Percentiles rank a stretch among this genome's conserved stretches.
phyloP scores from a whole-genome alignment of 2,888 invertebrate genomes.

The Rapana venosa region DNA sequence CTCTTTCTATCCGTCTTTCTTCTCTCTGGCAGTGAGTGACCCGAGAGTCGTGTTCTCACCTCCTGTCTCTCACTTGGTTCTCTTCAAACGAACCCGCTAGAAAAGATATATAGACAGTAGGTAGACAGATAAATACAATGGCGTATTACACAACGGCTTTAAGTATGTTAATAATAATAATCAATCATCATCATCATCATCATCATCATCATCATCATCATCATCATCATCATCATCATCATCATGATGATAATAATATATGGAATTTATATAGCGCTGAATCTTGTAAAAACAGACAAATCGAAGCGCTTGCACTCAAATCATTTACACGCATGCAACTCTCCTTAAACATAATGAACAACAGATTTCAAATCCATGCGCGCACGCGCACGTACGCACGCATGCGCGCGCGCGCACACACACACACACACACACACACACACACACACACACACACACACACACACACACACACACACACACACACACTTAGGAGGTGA shows the following conservation, averaged over 20 bases:
- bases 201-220: too few species aligned
- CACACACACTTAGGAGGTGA: not conserved
- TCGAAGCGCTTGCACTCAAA: too few species aligned
- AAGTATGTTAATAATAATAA: too few species aligned
- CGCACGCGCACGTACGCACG: not conserved
- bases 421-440: not conserved
- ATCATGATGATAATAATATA: too few species aligned
- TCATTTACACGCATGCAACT: too few species aligned
- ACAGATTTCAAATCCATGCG: too few species aligned
- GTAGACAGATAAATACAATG: too few species aligned
- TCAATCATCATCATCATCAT: not conserved
- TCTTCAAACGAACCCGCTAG: not conserved
- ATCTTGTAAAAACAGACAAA: too few species aligned
- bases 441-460: constrained; percentile 2
- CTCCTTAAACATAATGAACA: too few species aligned
- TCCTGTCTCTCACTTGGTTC: not conserved
- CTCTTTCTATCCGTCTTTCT: not conserved
- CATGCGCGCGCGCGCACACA: not conserved
- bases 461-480: not conserved
- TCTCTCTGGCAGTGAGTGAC: not conserved
- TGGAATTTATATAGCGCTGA: too few species aligned
- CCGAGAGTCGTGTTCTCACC: not conserved
- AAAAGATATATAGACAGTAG: too few species aligned
- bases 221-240: constrained; percentile 31
- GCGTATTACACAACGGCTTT: too few species aligned